Base-by-base conservation (phyloP, 2,113 vertebrate species). In the Chaenocephalus aceratus region DNA sequence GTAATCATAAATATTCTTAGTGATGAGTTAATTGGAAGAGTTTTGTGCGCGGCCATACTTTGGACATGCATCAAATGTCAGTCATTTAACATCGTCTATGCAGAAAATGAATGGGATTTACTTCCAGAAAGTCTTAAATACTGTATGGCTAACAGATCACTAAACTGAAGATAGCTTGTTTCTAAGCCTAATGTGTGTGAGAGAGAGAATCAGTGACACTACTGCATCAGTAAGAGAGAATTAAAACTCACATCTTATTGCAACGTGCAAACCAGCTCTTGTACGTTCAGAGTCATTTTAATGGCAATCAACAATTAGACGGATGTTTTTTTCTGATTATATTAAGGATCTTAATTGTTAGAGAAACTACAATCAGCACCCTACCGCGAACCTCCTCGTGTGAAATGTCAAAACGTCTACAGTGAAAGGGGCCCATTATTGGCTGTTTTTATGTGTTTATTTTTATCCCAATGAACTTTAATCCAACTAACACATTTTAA, bases 151-250 rank as follows among this genome's bases (percentile, higher is more conserved):
- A 75, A 72, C 52, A 56, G 56, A 67, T 14, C 53, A 23, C 52
- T 57, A 51, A 41, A 61, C 23, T 76, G 34, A 49, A 56, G 49
- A 62, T 15, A 65, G 26, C 56, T 72, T 34, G 18, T 64, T 63
- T 58, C 26, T n/a, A 48, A 57, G 45, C 15, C 41, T 62, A 0
- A 30, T 49, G 26, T 44, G 54, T 61, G 36, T 23, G 5, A 16
- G 49, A 62, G 26, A 36, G 6, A 36, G 18, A 46, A 11, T 63
- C 23, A 65, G 26, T 49, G 68, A 82, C 52, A 69, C 14, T 63
- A 4, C 21, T 45, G 68, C 74, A 77, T 85, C 79, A 72, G 77
- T 72, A n/a, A 69, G 68, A 75, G 57, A 77, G 0, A 18, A 12
- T 1, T 30, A 56, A 61, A 34, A 61, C 59, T 5, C 54, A 56